Evolutionary conservation across 2,113 vertebrate species (phyloP), one percentile per base, ranked within the genome.

Genomic region (Formicarius rufipectus): DNA sequence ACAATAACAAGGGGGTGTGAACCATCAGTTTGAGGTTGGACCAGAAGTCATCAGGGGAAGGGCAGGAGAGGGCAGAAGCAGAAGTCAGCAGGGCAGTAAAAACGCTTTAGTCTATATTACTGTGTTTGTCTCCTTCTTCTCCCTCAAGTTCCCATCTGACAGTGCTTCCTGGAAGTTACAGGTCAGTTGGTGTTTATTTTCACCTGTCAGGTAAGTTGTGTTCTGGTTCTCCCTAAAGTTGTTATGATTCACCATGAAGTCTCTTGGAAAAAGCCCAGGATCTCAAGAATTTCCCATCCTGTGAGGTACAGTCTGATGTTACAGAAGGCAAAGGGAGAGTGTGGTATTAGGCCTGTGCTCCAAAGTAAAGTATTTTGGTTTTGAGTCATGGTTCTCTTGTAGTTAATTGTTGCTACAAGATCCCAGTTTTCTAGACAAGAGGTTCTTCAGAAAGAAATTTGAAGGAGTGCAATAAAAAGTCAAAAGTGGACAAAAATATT

Each of bases 11-110:
- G 17, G 12, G 13, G 3, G 6, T 30, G 45, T 45, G 58, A 75
- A 25, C 40, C 0, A 0, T 30, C 39, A 40, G 31, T 4, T 1
- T 0, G 1, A 49, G 10, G 18, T 18, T 52, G n/a, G 56, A 62
- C 21, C 24, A 59, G 0, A 0, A 39, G 58, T 39, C 3, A 2
- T 16, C n/a, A 62, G n/a, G 47, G 56, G 33, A 67, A 71, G 33
- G 31, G 21, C 28, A 72, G 7, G 42, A 78, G 33, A 84, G 21
- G 35, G 44, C 6, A 59, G 74, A 81, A 27, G 23, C 77, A 88
- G 40, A 68, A 69, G 42, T 17, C 52, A 64, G 27, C 2, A 56
- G 33, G 24, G 13, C 49, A 72, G 11, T 47, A 76, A 67, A 88
- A 60, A 0, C 5, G 6, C n/a, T 69, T 91, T 49, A 45, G 27